Conservation (phyloP, 2,888 invertebrate genomes). For the Stratiomys singularior region DNA sequence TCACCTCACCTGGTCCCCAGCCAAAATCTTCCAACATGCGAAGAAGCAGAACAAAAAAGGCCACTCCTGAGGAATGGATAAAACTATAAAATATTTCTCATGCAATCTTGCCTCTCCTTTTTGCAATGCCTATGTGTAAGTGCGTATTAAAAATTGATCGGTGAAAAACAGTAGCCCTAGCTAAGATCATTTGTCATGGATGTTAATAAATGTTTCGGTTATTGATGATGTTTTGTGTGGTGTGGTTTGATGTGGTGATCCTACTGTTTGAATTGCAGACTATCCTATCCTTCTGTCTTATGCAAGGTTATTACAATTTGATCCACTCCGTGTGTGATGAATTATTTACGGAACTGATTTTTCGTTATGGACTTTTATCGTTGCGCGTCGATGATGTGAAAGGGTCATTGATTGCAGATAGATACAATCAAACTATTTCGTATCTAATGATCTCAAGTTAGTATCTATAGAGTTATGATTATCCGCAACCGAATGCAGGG, state of each 20-base stretch:
- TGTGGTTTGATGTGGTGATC: no score
- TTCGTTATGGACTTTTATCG: constrained; percentile 44
- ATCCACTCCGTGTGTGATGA: constrained; percentile 36
- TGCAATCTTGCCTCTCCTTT: no score
- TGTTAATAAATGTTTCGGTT: constrained; percentile 49
- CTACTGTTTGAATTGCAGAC: no score
- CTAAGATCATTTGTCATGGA: constrained; percentile 52
- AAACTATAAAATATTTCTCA: no score
- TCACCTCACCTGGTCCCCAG: not conserved
- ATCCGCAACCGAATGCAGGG: no score
- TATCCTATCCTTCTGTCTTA: not conserved
- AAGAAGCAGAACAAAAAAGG: not conserved
- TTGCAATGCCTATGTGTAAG: not conserved
- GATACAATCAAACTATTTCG: no score
- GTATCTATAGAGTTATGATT: no score
- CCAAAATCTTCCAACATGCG: no score
- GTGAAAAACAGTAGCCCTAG: constrained; percentile 53
- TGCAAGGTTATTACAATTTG: constrained; percentile 41
- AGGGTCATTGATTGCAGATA: no score
- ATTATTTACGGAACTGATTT: constrained; percentile 51
- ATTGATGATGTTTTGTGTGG: constrained; percentile 38
- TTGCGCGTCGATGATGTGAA: constrained; percentile 27
- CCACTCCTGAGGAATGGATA: not conserved
- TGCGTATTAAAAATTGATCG: constrained; percentile 27
- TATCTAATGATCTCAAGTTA: no score